Evolutionary conservation across 2,113 vertebrate species (phyloP), one percentile per base, ranked within the genome.

Genomic region (Serilophus lunatus): DNA sequence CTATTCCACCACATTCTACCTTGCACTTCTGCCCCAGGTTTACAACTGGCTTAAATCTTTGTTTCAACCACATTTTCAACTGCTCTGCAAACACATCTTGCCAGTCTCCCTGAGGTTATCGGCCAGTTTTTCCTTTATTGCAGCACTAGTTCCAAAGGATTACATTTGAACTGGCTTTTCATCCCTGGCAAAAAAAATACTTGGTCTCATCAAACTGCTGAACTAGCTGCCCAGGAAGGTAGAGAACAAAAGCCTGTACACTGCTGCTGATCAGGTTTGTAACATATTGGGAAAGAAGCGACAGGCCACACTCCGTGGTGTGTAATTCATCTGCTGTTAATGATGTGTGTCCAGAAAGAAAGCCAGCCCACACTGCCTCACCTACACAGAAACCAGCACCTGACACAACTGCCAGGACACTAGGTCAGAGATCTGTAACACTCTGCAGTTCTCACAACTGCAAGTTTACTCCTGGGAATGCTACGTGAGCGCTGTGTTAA

Each of bases 1-100:
- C 24, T 79, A 25, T 45, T 25, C 82, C 38, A 40, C 13, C 0
- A 0, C 13, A 74, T 8, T 12, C 7, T 57, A n/a, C n/a, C 33
- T 63, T 54, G 16, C 5, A 50, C 26, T 72, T 88, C 42, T 75
- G 51, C 78, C 14, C 9, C 36, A 38, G 12, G 18, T 64, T 84
- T 65, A 47, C 28, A 60, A 29, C 5, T 16, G 6, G 18, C 9
- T 88, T 40, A 82, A 31, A 66, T 53, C 24, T 92, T 85, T 63
- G 9, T 18, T 68, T 72, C 77, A 49, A 68, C 38, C 11, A 40
- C 68, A 22, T 50, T 82, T 85, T 68, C 35, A 82, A 1, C 38
- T 72, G 10, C 40, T 68, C 44, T 63, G 69, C 49, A 76, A 76
- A 77, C 5, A 3, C 3, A 33, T 29, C 53, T 38, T 50, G 49